Conservation (phyloP, 92 coral and sea anemone genomes). For the Umimayanthus chanpuru region DNA sequence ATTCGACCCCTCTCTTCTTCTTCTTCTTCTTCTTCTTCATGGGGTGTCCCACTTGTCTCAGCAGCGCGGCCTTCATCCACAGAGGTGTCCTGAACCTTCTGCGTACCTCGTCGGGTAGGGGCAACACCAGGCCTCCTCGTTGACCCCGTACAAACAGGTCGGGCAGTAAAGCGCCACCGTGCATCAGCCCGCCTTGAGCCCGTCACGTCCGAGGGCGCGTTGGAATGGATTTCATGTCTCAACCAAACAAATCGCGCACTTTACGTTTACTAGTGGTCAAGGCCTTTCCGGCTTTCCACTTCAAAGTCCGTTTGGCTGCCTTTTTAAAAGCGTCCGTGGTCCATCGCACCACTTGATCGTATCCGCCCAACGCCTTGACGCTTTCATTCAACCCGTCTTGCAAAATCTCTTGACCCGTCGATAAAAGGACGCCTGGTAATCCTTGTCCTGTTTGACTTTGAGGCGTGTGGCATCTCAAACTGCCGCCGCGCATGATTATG, state of each 20-base stretch:
- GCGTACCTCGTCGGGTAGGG: not conserved
- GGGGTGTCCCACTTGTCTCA: too few relatives aligned
- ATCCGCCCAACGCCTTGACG: not conserved
- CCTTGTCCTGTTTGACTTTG: slow-evolving; percentile 43
- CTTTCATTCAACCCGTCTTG: too few relatives aligned
- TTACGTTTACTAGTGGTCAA: too few relatives aligned
- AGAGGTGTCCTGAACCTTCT: not conserved
- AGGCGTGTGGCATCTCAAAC: too few relatives aligned
- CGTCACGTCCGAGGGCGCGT: not conserved
- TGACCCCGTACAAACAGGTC: not conserved
- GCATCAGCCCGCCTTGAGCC: too few relatives aligned
- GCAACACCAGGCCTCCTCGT: not conserved
- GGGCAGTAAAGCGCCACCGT: too few relatives aligned
- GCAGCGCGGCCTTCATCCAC: not conserved
- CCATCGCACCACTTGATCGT: too few relatives aligned
- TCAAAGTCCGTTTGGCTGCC: too few relatives aligned
- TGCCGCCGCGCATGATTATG: not conserved
- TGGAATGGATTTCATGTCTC: not conserved
- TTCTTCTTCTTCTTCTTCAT: too few relatives aligned
- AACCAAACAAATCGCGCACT: not conserved
- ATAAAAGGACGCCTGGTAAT: slow-evolving; percentile 40
- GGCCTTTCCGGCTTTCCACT: too few relatives aligned
- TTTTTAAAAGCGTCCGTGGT: too few relatives aligned
- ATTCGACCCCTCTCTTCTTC: not conserved
- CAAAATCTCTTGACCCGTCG: too few relatives aligned